Conservation (phyloP, 2,113 vertebrate species). For the Hydrolagus affinis region DNA sequence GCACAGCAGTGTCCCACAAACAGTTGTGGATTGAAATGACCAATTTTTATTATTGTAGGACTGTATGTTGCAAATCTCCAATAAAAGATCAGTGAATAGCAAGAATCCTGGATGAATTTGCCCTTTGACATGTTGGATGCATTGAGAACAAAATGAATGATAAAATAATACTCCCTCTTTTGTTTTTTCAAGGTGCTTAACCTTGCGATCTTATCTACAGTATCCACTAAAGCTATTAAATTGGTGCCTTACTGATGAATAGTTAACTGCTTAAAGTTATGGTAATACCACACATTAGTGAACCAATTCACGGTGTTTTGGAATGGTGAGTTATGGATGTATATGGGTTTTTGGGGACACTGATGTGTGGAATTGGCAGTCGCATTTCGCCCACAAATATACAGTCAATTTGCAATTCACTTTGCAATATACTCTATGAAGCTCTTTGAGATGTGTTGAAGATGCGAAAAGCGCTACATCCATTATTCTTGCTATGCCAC, state of each 20-base stretch:
- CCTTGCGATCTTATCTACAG: neutral
- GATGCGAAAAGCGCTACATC: too few relatives aligned
- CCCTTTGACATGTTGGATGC: neutral
- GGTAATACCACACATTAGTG: neutral
- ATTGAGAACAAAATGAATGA: neutral
- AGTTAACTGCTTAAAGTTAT: neutral
- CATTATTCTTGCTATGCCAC: neutral
- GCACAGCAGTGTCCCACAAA: too few relatives aligned
- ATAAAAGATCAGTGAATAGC: neutral
- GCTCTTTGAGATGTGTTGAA: too few relatives aligned
- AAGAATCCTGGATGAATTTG: neutral
- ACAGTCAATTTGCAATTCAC: too few relatives aligned
- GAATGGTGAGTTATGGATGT: neutral
- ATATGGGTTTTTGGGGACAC: too few relatives aligned
- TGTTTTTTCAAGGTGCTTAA: neutral
- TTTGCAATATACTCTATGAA: too few relatives aligned
- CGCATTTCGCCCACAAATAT: too few relatives aligned
- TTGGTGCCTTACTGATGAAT: neutral
- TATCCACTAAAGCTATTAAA: too few relatives aligned
- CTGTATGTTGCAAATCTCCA: neutral
- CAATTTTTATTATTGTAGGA: too few relatives aligned
- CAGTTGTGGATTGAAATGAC: too few relatives aligned
- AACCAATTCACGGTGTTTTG: neutral
- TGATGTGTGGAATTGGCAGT: too few relatives aligned
- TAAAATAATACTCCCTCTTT: neutral